phyloP scores from a whole-genome alignment of 2,888 invertebrate genomes.

The Chirona hameri region DNA sequence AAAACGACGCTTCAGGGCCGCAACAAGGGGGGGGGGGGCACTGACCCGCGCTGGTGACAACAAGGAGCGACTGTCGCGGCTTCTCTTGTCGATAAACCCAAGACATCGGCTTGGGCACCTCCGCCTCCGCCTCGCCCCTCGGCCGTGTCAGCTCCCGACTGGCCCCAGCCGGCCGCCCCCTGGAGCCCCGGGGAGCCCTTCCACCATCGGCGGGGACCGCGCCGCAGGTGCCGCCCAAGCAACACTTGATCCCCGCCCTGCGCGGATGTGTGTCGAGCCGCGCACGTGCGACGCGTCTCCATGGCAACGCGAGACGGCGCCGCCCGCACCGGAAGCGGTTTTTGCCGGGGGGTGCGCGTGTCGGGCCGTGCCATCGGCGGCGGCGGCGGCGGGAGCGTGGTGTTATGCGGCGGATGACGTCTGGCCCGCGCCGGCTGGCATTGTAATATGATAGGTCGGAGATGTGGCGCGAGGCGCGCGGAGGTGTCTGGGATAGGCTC shows the following conservation, averaged over 20 bases:
- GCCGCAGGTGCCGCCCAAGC: background rate
- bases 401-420: constrained; percentile 61
- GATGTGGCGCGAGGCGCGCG: background rate
- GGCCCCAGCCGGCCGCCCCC: too few species aligned
- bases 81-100: too few species aligned
- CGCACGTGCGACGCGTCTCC: constrained; percentile 70
- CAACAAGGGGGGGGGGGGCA: background rate
- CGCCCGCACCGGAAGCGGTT: constrained; percentile 55
- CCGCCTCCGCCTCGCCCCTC: too few species aligned
- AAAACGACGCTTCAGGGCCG: background rate
- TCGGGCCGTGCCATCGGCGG: background rate
- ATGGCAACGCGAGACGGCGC: constrained; percentile 64
- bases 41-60: background rate
- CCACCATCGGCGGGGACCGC: background rate
- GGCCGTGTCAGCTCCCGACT: too few species aligned
- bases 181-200: too few species aligned
- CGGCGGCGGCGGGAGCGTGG: background rate
- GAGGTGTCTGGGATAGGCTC: background rate
- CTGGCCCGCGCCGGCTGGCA: constrained; percentile 72
- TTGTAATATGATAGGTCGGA: constrained; percentile 57
- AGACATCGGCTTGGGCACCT: too few species aligned
- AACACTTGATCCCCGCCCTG: constrained; percentile 47
- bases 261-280: constrained; percentile 85
- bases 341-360: background rate
- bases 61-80: too few species aligned